Evolutionary conservation across 2,797 vertebrate species (phyloP).

Genomic region (Myotis findleyi): DNA sequence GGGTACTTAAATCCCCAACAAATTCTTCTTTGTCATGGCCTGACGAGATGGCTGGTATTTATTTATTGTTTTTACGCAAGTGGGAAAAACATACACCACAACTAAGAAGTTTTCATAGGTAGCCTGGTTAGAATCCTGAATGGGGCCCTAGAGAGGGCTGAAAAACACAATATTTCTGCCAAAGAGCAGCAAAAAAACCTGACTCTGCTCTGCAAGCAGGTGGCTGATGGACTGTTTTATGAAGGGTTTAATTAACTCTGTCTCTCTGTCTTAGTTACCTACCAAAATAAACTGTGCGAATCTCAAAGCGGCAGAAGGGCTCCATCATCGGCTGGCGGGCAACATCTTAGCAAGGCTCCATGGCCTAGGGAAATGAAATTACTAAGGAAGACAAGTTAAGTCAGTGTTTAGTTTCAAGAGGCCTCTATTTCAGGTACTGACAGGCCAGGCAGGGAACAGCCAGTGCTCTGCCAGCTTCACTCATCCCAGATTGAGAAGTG

Average conservation of each 20-base stretch:
- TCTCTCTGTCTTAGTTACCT: constrained; percentile 75
- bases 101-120: constrained; percentile 33
- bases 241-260: constrained; percentile 63
- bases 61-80: constrained; percentile 61
- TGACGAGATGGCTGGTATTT: constrained; percentile 31
- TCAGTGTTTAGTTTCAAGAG: constrained; percentile 11
- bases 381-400: constrained; percentile 48
- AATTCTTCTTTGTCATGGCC: constrained; percentile 47
- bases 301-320: not conserved
- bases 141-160: not conserved
- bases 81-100: constrained; percentile 27
- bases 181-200: not conserved
- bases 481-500: not conserved
- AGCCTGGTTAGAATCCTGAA: constrained; percentile 27
- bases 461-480: not conserved
- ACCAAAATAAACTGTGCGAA: constrained; percentile 65
- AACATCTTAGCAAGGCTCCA: not conserved
- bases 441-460: not conserved
- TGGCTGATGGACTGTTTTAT: constrained; percentile 61
- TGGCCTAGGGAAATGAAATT: not conserved
- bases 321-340: constrained; percentile 42
- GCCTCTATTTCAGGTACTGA: not conserved
- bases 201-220: constrained; percentile 55
- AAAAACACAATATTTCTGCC: constrained; percentile 52
- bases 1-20: constrained; percentile 26